These are phyloP conservation scores for Botrylloides violaceus DNA, from an alignment of 23 tunicate genomes.

Conservation along the genomic window DNA sequence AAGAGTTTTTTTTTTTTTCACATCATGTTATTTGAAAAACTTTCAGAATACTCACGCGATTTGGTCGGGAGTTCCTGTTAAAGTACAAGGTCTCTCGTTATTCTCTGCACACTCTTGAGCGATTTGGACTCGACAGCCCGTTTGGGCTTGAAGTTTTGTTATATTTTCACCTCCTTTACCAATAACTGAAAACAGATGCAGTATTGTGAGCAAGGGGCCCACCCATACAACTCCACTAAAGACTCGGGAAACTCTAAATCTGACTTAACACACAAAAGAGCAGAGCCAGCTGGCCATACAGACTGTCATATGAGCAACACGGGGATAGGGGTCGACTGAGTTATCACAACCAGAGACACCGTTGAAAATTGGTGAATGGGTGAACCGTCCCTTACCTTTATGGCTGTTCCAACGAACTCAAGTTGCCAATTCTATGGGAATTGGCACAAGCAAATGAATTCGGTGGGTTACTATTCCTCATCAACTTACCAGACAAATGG, in stretches of 20 bases:
- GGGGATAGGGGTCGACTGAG: too few species aligned
- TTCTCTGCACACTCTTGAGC: slow-evolving; percentile 69
- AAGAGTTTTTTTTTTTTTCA: too few species aligned
- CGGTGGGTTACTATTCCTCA: slow-evolving; percentile 10
- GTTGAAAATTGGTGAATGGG: too few species aligned
- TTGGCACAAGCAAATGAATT: too few species aligned
- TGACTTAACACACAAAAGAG: neutral
- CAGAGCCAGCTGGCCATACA: too few species aligned
- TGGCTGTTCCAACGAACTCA: too few species aligned
- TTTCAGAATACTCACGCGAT: slow-evolving; percentile 51
- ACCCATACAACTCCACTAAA: neutral
- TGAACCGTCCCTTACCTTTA: too few species aligned
- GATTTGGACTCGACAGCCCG: slow-evolving; percentile 96
- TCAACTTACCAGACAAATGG: slow-evolving; percentile 5
- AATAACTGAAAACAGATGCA: slow-evolving; percentile 48
- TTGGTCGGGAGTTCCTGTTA: slow-evolving; percentile 92
- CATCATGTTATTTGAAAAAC: neutral
- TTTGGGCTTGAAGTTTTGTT: slow-evolving; percentile 86
- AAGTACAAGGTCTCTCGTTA: slow-evolving; percentile 91
- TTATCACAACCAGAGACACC: too few species aligned
- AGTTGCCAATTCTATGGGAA: too few species aligned
- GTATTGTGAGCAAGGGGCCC: neutral
- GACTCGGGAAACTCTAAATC: neutral
- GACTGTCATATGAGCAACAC: too few species aligned
- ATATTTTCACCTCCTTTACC: slow-evolving; percentile 99